Evolutionary conservation across 2,113 vertebrate species (phyloP).

Genomic region (Tinamus guttatus): DNA sequence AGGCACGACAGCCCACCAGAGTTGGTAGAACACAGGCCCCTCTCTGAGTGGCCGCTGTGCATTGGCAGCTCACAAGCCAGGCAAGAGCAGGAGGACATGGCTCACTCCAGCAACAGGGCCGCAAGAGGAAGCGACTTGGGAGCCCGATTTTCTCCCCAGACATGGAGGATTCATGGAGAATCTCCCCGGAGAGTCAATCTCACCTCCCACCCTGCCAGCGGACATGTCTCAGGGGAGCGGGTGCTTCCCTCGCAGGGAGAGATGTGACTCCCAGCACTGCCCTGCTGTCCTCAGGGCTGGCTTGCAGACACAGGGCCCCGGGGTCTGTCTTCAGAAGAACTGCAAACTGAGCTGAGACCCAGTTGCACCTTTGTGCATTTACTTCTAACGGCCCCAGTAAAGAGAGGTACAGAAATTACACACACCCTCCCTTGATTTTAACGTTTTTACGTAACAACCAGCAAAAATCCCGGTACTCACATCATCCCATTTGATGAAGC

Average conservation of each 20-base stretch:
- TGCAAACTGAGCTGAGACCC: not conserved
- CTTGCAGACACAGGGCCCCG: not conserved
- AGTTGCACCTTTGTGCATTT: not conserved
- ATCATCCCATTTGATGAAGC: slow-evolving; percentile 96
- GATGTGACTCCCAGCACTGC: fast-evolving
- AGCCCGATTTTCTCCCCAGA: not conserved
- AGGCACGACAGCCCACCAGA: not conserved
- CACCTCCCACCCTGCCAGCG: fast-evolving
- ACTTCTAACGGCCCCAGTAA: not conserved
- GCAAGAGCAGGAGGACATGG: not conserved
- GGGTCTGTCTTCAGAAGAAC: not conserved
- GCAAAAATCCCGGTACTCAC: slow-evolving; percentile 79
- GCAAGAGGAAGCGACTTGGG: slow-evolving; percentile 40
- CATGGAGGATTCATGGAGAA: not conserved
- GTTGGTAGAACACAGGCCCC: not conserved
- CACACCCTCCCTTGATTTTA: not conserved
- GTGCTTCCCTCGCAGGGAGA: not conserved
- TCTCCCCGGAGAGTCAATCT: not conserved
- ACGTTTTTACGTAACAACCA: not conserved
- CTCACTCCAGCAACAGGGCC: not conserved
- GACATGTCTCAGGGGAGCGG: fast-evolving
- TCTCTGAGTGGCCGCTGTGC: fast-evolving
- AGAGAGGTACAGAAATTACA: not conserved
- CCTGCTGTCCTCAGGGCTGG: not conserved
- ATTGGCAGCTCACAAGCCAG: fast-evolving